Evolutionary conservation across 2,888 invertebrate genomes (phyloP).

Genomic region (Cistogaster globosa): DNA sequence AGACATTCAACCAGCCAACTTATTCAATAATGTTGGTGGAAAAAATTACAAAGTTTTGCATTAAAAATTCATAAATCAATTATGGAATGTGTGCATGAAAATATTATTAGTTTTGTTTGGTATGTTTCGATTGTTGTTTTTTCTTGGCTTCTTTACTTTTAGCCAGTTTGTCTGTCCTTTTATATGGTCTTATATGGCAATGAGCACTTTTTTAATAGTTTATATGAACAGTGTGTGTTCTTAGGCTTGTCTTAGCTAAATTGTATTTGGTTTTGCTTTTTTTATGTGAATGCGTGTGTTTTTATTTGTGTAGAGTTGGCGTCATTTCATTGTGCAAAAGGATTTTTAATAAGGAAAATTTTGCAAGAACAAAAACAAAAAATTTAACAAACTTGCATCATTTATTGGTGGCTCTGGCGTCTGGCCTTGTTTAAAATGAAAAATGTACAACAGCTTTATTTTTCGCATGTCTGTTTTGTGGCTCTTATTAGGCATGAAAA

Average conservation of each 20-base stretch:
- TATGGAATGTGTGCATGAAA: conserved; percentile 82
- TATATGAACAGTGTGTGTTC: background rate
- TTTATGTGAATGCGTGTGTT: background rate
- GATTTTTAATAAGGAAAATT: conserved; percentile 68
- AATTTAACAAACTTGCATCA: conserved; percentile 40
- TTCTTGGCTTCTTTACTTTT: conserved; percentile 73
- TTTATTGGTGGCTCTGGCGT: conserved; percentile 68
- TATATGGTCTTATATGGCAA: conserved; percentile 41
- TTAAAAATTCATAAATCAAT: conserved; percentile 83
- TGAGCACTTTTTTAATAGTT: conserved; percentile 11
- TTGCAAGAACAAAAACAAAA: conserved; percentile 26
- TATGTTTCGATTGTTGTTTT: conserved; percentile 41
- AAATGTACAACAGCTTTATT: conserved; percentile 10
- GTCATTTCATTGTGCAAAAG: conserved; percentile 63
- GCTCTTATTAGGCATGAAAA: conserved; percentile 4
- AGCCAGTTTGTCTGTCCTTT: conserved; percentile 39
- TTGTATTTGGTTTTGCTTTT: background rate
- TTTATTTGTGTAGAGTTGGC: conserved; percentile 53
- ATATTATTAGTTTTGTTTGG: conserved; percentile 71
- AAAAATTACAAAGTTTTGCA: conserved; percentile 76
- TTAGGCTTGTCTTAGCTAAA: conserved; percentile 36
- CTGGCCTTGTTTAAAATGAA: conserved; percentile 65
- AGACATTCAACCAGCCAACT: conserved; percentile 42
- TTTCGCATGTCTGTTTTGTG: conserved; percentile 20
- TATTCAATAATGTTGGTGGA: conserved; percentile 67